Conservation (phyloP, 2,113 vertebrate species). For the Microcebus lehilahytsara region DNA sequence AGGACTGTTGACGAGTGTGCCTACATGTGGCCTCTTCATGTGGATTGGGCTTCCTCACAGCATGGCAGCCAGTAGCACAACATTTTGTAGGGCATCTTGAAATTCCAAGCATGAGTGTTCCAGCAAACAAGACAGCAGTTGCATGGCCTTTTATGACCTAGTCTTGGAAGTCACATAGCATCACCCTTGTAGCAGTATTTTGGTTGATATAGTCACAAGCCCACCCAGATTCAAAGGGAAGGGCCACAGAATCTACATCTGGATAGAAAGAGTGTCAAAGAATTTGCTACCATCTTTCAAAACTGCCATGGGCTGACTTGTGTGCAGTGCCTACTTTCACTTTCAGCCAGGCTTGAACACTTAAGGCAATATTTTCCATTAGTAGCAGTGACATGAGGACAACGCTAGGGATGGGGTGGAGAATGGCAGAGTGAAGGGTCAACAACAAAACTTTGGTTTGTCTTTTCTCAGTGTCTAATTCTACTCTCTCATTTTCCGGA, state of each 20-base stretch:
- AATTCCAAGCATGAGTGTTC: not conserved
- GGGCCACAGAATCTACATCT: not conserved
- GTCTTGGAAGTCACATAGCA: not conserved
- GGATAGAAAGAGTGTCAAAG: not conserved
- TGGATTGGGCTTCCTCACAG: not conserved
- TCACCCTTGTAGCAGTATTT: not conserved
- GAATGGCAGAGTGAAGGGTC: not conserved
- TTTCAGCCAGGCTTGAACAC: not conserved
- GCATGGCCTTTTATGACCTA: not conserved
- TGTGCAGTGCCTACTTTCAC: not conserved
- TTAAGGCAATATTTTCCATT: not conserved
- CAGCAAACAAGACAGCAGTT: not conserved
- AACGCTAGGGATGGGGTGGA: not conserved
- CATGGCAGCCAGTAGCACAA: not conserved
- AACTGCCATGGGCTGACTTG: not conserved
- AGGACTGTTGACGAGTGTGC: not conserved
- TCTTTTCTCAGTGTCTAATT: not conserved
- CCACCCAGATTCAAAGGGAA: not conserved
- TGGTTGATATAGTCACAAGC: not conserved
- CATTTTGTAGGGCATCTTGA: not conserved
- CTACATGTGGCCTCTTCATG: not conserved
- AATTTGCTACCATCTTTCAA: not conserved
- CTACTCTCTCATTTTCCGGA: conserved; percentile 5
- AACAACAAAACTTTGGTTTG: not conserved
- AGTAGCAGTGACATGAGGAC: not conserved